Percentiles rank a stretch among this genome's conserved stretches.
phyloP scores from a whole-genome alignment of 1,140 invertebrate genomes.

The Panagrolaimus sp. region DNA sequence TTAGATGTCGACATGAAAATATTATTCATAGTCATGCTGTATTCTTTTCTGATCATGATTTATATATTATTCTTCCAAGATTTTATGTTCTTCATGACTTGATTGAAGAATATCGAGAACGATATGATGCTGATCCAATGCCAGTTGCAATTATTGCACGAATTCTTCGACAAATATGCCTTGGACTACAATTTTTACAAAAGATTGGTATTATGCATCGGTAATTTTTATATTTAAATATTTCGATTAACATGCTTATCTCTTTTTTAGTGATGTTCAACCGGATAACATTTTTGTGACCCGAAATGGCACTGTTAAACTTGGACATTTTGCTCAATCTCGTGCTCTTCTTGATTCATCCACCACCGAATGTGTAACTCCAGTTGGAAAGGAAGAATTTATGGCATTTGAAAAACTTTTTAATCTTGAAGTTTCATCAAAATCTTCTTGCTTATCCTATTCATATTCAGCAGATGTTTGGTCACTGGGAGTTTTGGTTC shows the following conservation, averaged over 20 bases:
- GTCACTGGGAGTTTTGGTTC: constrained; percentile 37
- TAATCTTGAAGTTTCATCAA: constrained; percentile 22
- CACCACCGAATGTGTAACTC: constrained; percentile 25
- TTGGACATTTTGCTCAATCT: constrained; percentile 39
- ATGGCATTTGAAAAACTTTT: constrained; percentile 41
- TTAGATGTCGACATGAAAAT: constrained; percentile 40
- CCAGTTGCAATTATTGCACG: constrained; percentile 37
- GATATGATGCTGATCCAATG: background rate
- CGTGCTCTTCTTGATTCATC: constrained; percentile 9
- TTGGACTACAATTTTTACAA: constrained; percentile 34
- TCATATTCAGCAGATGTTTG: constrained; percentile 36
- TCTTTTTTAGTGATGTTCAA: constrained; percentile 33
- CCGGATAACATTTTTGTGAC: constrained; percentile 41
- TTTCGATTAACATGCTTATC: background rate
- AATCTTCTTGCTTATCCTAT: constrained; percentile 25
- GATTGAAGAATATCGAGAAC: constrained; percentile 17
- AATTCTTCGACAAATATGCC: constrained; percentile 41
- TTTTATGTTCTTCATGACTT: constrained; percentile 34
- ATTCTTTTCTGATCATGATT: constrained; percentile 33
- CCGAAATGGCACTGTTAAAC: constrained; percentile 40
- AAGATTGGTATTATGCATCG: constrained; percentile 40
- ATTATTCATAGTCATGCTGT: constrained; percentile 37
- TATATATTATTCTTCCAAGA: constrained; percentile 37
- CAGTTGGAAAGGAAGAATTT: constrained; percentile 43
- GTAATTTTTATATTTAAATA: constrained; percentile 7